Evolutionary conservation across 2,888 invertebrate species (phyloP), one percentile per base, ranked within the genome.

Genomic region (Epistrophe grossulariae): DNA sequence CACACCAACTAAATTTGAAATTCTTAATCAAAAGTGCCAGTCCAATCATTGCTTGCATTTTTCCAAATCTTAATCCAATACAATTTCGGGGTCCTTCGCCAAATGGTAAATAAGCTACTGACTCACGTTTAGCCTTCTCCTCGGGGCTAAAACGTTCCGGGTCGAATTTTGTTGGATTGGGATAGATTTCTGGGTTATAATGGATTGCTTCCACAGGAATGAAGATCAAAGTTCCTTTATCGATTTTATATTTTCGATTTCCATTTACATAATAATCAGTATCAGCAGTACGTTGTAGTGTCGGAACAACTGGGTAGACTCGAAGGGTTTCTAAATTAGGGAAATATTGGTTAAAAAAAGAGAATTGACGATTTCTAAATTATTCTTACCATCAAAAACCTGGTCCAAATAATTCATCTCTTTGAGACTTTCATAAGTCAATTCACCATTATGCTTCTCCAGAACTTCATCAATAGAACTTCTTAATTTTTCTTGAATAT

Each of bases 111-210:
- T 89, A 92, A 0, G 90, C 84, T 11, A 89, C 89, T 0, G 89
- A 73, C 76, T 94, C 94, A 62, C 94, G 90, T 45, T 92, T 92
- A 0, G 93, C 90, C 74, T 94, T 94, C 45, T 94, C 94, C 79
- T 94, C 94, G 1, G 93, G 91, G 0, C 93, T 91, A 90, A 95
- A 95, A 88, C 95, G 93, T 35, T 94, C 94, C 0, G 95, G 95
- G 74, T 94, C 93, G 79, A 95, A 95, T 28, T 92, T 93, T 4
- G 94, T 93, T 0, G 96, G 95, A 1, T 95, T 92, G 0, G 93
- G 92, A 88, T 92, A 94, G 24, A 92, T 89, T 7, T 91, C 87
- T 0, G 92, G 91, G 88, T 95, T 94, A 90, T 94, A 94, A 73
- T 95, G 95, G 88, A 95, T 94, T 8, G 94, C 93, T 78, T 89